Conservation (phyloP, 2,797 vertebrate genomes). For the Odontamblyopus lacepedii region DNA sequence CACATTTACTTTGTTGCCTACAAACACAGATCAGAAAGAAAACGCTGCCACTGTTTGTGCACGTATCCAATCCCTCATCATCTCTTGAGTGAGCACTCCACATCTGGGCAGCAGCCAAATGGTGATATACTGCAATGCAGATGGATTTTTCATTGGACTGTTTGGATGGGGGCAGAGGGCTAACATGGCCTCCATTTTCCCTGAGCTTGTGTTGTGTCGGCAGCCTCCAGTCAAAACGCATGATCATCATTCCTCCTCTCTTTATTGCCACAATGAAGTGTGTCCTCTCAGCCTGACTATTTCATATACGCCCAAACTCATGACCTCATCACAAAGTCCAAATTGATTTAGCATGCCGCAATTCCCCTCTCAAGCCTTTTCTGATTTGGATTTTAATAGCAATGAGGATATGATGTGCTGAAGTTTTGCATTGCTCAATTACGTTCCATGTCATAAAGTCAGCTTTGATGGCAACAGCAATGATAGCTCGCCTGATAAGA, state of each 20-base stretch:
- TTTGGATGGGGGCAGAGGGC: conserved; percentile 60
- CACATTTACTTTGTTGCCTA: background rate
- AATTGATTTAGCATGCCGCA: conserved; percentile 76
- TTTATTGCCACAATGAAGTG: conserved; percentile 63
- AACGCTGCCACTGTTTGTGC: conserved; percentile 26
- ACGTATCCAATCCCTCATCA: conserved; percentile 37
- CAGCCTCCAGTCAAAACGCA: conserved; percentile 69
- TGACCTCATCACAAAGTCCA: conserved; percentile 74
- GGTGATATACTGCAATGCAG: conserved; percentile 73
- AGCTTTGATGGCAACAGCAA: conserved; percentile 52
- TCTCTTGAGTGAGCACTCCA: conserved; percentile 48
- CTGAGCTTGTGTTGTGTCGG: conserved; percentile 59
- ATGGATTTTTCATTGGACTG: conserved; percentile 72
- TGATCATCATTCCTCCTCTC: conserved; percentile 71
- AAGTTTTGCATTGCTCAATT: conserved; percentile 51
- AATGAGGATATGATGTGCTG: conserved; percentile 47
- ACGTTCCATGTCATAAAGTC: conserved; percentile 53
- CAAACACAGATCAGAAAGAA: background rate
- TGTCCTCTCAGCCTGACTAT: conserved; percentile 61
- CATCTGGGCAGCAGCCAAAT: conserved; percentile 56
- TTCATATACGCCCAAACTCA: conserved; percentile 72
- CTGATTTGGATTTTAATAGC: conserved; percentile 62
- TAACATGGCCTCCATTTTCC: conserved; percentile 60
- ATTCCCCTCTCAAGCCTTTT: conserved; percentile 63
- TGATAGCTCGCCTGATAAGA: conserved; percentile 31